phyloP scores from a whole-genome alignment of 2,113 vertebrate species.

The Rhineura floridana region DNA sequence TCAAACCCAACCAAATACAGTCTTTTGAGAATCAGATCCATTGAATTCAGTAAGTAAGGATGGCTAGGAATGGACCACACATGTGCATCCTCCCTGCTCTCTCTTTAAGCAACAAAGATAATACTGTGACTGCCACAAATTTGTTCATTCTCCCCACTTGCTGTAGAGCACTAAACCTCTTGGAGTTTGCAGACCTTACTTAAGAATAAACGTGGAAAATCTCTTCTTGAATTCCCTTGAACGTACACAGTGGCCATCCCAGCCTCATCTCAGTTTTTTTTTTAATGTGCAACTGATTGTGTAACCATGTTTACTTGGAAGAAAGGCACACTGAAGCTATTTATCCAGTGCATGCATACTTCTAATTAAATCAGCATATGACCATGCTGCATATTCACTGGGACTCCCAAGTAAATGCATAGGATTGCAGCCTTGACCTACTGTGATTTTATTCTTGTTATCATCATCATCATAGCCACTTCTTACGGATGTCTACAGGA shows the following conservation, averaged over 20 bases:
- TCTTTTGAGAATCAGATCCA: neutral
- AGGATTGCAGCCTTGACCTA: neutral
- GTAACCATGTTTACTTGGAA: neutral
- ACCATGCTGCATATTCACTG: neutral
- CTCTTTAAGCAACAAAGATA: neutral
- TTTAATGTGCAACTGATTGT: neutral
- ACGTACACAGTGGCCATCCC: neutral
- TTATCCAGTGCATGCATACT: neutral
- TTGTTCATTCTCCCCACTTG: no score
- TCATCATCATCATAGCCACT: no score
- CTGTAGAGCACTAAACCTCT: neutral
- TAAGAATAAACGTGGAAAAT: neutral
- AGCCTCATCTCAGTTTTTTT: no score
- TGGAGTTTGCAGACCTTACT: neutral
- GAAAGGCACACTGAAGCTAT: neutral
- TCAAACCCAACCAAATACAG: neutral
- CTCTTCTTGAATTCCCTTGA: neutral
- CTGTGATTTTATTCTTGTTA: no score
- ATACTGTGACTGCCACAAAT: neutral
- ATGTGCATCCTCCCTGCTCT: no score
- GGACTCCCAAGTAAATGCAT: neutral
- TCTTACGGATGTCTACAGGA: neutral
- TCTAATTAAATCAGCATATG: conserved; percentile 9
- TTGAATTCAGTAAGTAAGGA: neutral
- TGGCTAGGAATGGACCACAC: neutral